Base-by-base conservation (phyloP, 2,888 invertebrate species). In the Eristalis pertinax region DNA sequence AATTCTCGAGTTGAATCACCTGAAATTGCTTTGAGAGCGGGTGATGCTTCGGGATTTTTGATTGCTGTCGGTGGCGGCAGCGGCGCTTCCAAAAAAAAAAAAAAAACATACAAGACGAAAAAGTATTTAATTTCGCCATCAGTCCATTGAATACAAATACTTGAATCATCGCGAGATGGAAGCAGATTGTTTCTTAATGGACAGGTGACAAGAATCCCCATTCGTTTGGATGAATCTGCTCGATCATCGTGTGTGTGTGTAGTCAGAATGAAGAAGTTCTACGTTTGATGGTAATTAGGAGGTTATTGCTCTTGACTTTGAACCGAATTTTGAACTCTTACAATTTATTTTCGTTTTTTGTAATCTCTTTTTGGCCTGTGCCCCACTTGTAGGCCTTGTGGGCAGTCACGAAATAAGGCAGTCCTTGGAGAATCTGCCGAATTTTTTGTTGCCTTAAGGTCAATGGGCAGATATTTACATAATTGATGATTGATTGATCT, bases 1-100 rank as follows among this genome's bases (percentile, higher is more conserved):
- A 78, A 70, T 41, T 38, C 63, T 43, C 2, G 60, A 77, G 84
- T 85, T 81, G 81, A 85, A 76, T 85, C 81, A 85, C 84, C 84
- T 85, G 35, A 80, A 81, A 81, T 73, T 81, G 76, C 43, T 69
- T 56, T 29, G 58, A 3, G 32, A 63, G 63, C 11, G 32, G 35
- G n/a, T 56, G 32, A 64, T 43, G 41, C 68, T 75, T 69, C 43
- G 11, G 43, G 43, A 38, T 10, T 15, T 43, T 32, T 41, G 41
- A 22, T 65, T 35, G 22, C 4, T 19, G 58, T 22, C 58, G 24
- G 11, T 0, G 22, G 24, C 22, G 58, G 58, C 41, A 60, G 58
- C 29, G 72, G 70, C 41, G 58, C 58, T 65, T 29, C 26, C 29
- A 50, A 68, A n/a, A n/a, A 32, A 32, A n/a, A 32, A 32, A 76